Conservation (phyloP, 2,888 invertebrate genomes). For the Schizotus pectinicornis region DNA sequence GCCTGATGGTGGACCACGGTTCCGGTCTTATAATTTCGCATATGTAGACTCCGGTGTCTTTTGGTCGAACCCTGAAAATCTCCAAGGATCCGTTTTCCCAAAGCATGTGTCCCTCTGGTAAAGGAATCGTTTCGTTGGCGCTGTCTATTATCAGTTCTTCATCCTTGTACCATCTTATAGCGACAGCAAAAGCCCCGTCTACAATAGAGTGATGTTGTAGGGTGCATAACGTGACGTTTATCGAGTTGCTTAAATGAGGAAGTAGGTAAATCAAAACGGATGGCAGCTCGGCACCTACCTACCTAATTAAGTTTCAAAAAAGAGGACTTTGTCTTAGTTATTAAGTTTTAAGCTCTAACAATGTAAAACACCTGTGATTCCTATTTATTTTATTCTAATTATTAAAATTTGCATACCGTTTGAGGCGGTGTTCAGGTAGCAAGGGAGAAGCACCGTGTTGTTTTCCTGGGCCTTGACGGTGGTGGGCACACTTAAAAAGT, state of each 20-base stretch:
- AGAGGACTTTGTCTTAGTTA: no score
- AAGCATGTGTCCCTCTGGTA: constrained; percentile 67
- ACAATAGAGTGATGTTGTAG: constrained; percentile 36
- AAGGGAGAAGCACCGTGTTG: constrained; percentile 78
- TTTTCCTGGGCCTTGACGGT: constrained; percentile 79
- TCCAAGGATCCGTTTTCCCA: constrained; percentile 77
- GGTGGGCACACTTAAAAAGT: constrained; percentile 74
- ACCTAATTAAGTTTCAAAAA: background rate
- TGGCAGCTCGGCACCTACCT: background rate
- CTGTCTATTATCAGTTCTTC: constrained; percentile 64
- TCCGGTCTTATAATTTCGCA: constrained; percentile 71
- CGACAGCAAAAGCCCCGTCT: constrained; percentile 63
- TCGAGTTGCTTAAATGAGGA: constrained; percentile 5
- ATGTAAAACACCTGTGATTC: no score
- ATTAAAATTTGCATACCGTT: constrained; percentile 51
- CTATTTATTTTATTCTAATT: no score
- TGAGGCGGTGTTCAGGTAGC: constrained; percentile 73
- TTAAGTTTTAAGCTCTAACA: no score
- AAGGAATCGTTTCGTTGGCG: constrained; percentile 43
- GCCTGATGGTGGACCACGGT: constrained; percentile 73
- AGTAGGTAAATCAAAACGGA: background rate
- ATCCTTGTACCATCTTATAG: constrained; percentile 76
- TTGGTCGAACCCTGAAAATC: constrained; percentile 62
- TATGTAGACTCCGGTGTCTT: constrained; percentile 71
- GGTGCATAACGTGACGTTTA: no score